A percentile compares a stretch with the other conserved stretches of the same genome.
These are phyloP conservation scores for Diachasmimorpha longicaudata DNA, from an alignment of 1,140 invertebrate species.

Conservation along the genomic window DNA sequence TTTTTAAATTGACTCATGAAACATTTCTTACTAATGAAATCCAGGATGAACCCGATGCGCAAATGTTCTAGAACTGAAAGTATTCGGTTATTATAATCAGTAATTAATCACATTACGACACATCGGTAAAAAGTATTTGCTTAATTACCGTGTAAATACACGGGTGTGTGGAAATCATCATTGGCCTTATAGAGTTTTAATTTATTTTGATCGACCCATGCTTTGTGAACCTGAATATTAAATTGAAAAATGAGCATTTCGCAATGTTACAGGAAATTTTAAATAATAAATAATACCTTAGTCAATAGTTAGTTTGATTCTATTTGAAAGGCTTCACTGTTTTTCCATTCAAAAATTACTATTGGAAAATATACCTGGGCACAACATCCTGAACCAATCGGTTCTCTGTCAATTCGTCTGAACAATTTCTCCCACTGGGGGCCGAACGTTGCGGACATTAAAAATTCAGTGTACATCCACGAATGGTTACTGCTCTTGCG, in stretches of 20 bases:
- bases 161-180: background rate
- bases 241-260: background rate
- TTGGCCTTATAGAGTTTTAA: conserved; percentile 16
- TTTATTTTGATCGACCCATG: conserved; percentile 46
- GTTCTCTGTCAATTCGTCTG: conserved; percentile 48
- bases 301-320: too few species aligned
- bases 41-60: conserved; percentile 30
- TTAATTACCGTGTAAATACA: background rate
- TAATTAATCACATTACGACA: background rate
- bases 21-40: conserved; percentile 26
- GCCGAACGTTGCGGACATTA: conserved; percentile 51
- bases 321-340: too few species aligned
- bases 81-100: too few species aligned
- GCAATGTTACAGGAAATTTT: too few species aligned
- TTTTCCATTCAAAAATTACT: too few species aligned
- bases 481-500: conserved; percentile 50
- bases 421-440: conserved; percentile 54
- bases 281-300: too few species aligned
- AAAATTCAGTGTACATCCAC: conserved; percentile 50
- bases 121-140: too few species aligned
- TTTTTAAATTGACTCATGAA: too few species aligned
- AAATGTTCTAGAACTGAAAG: background rate
- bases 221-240: conserved; percentile 58
- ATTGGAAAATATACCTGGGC: conserved; percentile 61
- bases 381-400: conserved; percentile 65